Conservation (phyloP, 35 echinoderm and acorn worm genomes). For the Lytechinus pictus region DNA sequence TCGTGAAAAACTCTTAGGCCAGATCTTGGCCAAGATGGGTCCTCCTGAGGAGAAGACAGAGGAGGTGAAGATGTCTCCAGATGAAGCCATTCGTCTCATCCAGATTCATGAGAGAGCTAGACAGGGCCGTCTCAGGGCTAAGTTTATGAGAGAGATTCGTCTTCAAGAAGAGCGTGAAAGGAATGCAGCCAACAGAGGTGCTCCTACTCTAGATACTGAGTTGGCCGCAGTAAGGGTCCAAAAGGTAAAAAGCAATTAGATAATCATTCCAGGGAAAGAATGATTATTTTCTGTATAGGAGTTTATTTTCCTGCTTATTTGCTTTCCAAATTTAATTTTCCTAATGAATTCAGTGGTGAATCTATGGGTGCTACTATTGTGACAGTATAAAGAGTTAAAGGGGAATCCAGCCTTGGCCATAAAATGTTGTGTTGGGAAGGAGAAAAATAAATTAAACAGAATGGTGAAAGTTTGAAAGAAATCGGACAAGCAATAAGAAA, state of each 20-base stretch:
- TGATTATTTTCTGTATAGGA: too few species aligned
- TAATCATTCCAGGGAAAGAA: too few species aligned
- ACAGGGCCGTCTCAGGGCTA: conserved; percentile 93
- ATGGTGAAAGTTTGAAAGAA: too few species aligned
- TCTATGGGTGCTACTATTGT: too few species aligned
- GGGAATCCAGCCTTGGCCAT: too few species aligned
- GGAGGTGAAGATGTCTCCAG: conserved; percentile 90
- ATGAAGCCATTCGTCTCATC: conserved; percentile 87
- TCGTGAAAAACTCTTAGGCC: conserved; percentile 94
- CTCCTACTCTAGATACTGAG: conserved; percentile 92
- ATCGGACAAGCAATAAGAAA: too few species aligned
- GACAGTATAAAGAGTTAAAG: too few species aligned
- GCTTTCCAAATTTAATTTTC: too few species aligned
- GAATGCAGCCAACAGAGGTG: conserved; percentile 92
- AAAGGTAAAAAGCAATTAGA: conserved; percentile 61
- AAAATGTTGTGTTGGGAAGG: too few species aligned
- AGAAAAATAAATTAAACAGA: too few species aligned
- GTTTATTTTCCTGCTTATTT: too few species aligned
- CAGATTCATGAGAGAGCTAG: conserved; percentile 97
- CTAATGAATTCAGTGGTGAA: too few species aligned
- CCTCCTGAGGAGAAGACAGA: conserved; percentile 91
- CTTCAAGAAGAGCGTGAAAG: conserved; percentile 96
- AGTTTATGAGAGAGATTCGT: conserved; percentile 98
- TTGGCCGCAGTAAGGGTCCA: conserved; percentile 91
- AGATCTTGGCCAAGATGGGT: conserved; percentile 99